Base-by-base conservation (phyloP, 2,797 vertebrate genomes). In the Alectoris magna region DNA sequence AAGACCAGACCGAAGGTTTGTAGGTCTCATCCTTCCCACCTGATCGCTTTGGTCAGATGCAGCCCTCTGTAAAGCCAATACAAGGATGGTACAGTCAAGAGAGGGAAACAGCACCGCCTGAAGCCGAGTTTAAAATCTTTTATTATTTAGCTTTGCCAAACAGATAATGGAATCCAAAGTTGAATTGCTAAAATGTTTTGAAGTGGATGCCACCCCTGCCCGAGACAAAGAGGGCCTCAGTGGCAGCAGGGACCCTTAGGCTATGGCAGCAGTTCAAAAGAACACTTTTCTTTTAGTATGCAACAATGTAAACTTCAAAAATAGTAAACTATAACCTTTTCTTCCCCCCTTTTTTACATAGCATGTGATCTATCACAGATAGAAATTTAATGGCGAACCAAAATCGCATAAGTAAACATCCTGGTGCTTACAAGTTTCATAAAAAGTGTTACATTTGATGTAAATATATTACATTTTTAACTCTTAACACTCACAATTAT, bases 261-360 rank as follows among this genome's bases (percentile, higher is more conserved):
- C 95, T 97, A 97, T 97, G 97, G 97, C 97, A 97, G 96, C 96
- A 78, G 96, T 97, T 97, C 96, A 97, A 97, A 98, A 97, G 96
- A 97, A 98, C 92, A 93, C 96, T 96, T 97, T 97, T 84, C 90
- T 67, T 98, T 97, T 97, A 94, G 41, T 97, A 97, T 97, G 97
- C 97, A 97, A 97, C 97, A 97, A 98, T 98, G 98, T 98, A 98
- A 98, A 98, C 98, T 98, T 98, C 96, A 98, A 98, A 98, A 98
- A 98, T 97, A 98, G 98, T 97, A 98, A 98, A 98, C 97, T 98
- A 97, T 98, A 97, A 96, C 95, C 95, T 94, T 96, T 5, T 3
- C 49, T 38, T 6, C 94, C 86, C 78, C 85, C 29, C 23, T 97
- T 97, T 97, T 97, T 97, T 96, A 97, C 96, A 96, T 96, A 96